Evolutionary conservation across 2,113 vertebrate genomes (phyloP).

Genomic region (Oreochromis aureus): DNA sequence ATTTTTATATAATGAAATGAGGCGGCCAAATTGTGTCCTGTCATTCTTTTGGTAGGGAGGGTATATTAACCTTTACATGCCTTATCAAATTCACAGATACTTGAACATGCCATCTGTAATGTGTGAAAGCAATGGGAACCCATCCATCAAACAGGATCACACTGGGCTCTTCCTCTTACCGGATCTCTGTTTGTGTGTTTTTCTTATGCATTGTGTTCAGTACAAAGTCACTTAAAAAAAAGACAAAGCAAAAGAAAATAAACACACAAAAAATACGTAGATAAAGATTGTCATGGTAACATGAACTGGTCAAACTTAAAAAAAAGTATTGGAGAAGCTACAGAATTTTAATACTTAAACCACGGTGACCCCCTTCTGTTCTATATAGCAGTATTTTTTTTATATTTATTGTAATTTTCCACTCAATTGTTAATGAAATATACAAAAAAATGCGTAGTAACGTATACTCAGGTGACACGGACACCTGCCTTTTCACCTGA

Average conservation of each 20-base stretch:
- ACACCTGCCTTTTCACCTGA: background rate
- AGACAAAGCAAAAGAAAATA: background rate
- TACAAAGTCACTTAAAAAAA: background rate
- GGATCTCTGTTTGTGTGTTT: background rate
- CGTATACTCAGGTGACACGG: background rate
- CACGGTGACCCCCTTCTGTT: background rate
- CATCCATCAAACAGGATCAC: constrained; percentile 59
- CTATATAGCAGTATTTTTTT: background rate
- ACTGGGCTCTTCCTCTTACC: constrained; percentile 34
- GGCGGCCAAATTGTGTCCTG: background rate
- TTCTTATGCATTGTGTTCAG: background rate
- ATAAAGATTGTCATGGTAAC: background rate
- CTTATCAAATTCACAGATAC: background rate
- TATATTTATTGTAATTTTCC: background rate
- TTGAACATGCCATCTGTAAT: constrained; percentile 21
- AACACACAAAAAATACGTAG: background rate
- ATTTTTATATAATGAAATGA: constrained; percentile 1
- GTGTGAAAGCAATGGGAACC: constrained; percentile 63
- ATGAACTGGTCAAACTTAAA: background rate
- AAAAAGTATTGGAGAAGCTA: background rate
- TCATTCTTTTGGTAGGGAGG: background rate
- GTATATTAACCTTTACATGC: background rate
- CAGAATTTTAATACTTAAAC: background rate
- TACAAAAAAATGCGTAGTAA: background rate
- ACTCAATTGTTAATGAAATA: background rate